Base-by-base conservation (phyloP, 2,113 vertebrate species). In the Cranoglanis bouderius region DNA sequence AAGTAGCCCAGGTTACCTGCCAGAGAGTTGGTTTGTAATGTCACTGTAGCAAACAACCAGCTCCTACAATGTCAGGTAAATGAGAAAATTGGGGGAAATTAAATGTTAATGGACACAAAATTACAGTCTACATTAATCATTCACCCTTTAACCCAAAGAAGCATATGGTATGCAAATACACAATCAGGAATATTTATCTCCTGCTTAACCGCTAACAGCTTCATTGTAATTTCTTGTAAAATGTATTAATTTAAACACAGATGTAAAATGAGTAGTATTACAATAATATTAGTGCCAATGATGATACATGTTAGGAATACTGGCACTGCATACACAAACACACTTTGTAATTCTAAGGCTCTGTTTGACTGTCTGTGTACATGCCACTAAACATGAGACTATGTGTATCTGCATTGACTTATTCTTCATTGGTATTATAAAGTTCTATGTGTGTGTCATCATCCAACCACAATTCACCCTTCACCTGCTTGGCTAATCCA, bases 181-280 rank as follows among this genome's bases (percentile, higher is more conserved):
- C 78, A 81, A 53, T 18, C 7, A 21, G 51, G 6, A 4, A 81
- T 35, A 55, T 81, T 35, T 81, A 21, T n/a, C n/a, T n/a, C n/a
- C n/a, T 80, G 35, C 38, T 75, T 75, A 40, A 75, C 13, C 51
- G 46, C 46, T 51, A 51, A 80, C 78, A 81, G 49, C 49, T 53
- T 81, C 78, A 81, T 18, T 55, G 77, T 80, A 8, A 80, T 80
- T 51, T 80, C 46, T 80, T 80, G 46, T 51, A 19, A 53, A 78
- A 51, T 78, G 13, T 78, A 78, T 49, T 1, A 51, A 51, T 80
- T 78, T 49, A 46, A 74, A 46, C 24, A 75, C 8, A 26, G 3
- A 46, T 40, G 35, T 77, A 46, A 51, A 51, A 51, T 5, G 5
- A 51, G 29, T n/a, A n/a, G 46, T 12, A 49, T 46, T 12, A 29